Base-by-base conservation (phyloP, 2,797 vertebrate genomes). In the Mus spretus region DNA sequence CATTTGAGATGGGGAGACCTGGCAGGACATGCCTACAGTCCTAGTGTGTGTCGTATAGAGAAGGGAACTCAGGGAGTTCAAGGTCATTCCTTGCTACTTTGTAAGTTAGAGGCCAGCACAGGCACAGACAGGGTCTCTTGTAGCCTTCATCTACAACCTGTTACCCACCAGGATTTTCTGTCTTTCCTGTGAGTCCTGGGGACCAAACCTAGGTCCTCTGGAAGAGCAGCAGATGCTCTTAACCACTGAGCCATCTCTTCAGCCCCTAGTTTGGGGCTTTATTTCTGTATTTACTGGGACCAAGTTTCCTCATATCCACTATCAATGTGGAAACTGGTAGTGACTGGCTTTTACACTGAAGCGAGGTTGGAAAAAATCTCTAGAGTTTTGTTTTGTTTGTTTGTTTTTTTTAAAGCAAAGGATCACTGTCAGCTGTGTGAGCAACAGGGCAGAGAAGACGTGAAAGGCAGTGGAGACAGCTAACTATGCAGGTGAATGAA, bases 351-450 rank as follows among this genome's bases (percentile, higher is more conserved):
- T 97, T 86, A 72, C 20, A 6, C 59, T 67, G 65, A 75, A 63
- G 26, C 67, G 65, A 89, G 34, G 26, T 55, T 90, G 81, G 85
- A 95, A 97, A 70, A 95, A 97, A 70, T 79, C 50, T 37, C 44
- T 95, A 53, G 63, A 75, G 10, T 31, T 15, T 70, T 70, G 70
- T n/a, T 72, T n/a, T 34, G 12, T 55, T 55, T 55, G 55, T 55
- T 55, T 55, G 11, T 55, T 57, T 17, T 72, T 72, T 37, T 72
- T n/a, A 7, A 7, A 96, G 57, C 65, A 78, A 44, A 65, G 28
- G 57, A 47, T 89, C 19, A 37, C 85, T 81, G 75, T 34, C 22
- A 90, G 26, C 81, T 28, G 10, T 24, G 34, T 65, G 61, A 75
- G 70, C 44, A 67, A 67, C 6, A 14, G 44, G 61, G 50, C 50